Evolutionary conservation across 2,113 vertebrate species (phyloP), one percentile per base, ranked within the genome.

Genomic region (Sebastes fasciatus): DNA sequence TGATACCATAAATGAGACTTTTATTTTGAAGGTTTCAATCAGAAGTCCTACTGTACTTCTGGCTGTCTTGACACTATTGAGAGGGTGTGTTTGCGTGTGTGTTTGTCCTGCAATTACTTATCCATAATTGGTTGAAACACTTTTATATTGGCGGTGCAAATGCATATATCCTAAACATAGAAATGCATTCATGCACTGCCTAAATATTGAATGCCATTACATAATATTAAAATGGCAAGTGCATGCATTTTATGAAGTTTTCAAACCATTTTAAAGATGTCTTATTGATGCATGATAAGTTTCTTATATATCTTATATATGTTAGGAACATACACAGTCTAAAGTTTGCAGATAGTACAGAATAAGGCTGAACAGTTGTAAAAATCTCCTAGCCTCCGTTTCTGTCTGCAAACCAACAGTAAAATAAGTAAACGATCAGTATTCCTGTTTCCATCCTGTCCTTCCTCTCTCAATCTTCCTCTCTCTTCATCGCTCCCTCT

Each of bases 401-500:
- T 26, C 42, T 34, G 17, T n/a, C 26, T 12, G 19, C 9, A 48
- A 45, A 46, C n/a, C 40, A 62, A 49, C 5, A 55, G 45, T 66
- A 46, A 54, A 84, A 64, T 87, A 1, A 40, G 65, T 73, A 16
- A 81, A 60, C 55, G 58, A 72, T 84, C 74, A 65, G 65, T 80
- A 49, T 83, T 78, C 72, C 68, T 63, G 43, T 54, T 82, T 77
- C 74, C 51, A 46, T 77, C 57, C 49, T 68, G 16, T 71, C 67
- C 51, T 77, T 69, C 48, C 76, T 71, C 21, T 34, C 46, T 69
- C 68, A 21, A 6, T 68, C 57, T 40, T 8, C 6, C 16, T 45
- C 42, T 60, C 5, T 40, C 43, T 40, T 23, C 14, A 2, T 63
- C 46, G 34, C n/a, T 70, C 54, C 21, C 55, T 73, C 61, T 78